Evolutionary conservation across 2,888 invertebrate genomes (phyloP), one percentile per base, ranked within the genome.

Genomic region (Tortrix viridana): DNA sequence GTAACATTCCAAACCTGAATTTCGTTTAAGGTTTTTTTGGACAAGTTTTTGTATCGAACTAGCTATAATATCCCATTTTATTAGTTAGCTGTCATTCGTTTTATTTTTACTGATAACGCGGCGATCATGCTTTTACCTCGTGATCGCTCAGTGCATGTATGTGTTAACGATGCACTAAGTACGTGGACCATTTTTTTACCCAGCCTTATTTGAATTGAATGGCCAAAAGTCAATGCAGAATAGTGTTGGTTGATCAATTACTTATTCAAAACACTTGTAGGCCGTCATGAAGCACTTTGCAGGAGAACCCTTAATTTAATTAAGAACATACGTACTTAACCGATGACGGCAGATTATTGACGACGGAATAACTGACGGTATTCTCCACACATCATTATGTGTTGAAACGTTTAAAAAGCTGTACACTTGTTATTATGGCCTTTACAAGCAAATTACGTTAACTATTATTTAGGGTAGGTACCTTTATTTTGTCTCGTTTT

Each of bases 61-160:
- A 32, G 32, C 26, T 26, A 9, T 7, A 0, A 4, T 26, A 26
- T 32, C 3, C 12, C 12, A 12, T 9, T 12, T 32, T 48, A 4
- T 1, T 16, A 14, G 1, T 37, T 46, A 22, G 14, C 9, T 43
- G 32, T 3, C 43, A 23, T 55, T 37, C 20, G 19, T 41, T 18
- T 32, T 47, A 60, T 26, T 55, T 32, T 26, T 18, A 22, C 32
- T 60, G 20, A 60, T 48, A 43, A 49, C 9, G 26, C 16, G 32
- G 37, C 41, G 41, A 54, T 49, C 49, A 61, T 44, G 55, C 55
- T 43, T 37, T 14, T 43, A 44, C 49, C 22, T 23, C 37, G 44
- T 56, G 56, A 22, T 3, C 16, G 44, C 12, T 26, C 22, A 20
- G 12, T 48, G 53, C 43, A 61, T 18, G 19, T 55, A 14, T 16